Percentiles rank a stretch among this genome's conserved stretches.
Conservation (phyloP, 2,113 vertebrate species). For the Martes martes region DNA sequence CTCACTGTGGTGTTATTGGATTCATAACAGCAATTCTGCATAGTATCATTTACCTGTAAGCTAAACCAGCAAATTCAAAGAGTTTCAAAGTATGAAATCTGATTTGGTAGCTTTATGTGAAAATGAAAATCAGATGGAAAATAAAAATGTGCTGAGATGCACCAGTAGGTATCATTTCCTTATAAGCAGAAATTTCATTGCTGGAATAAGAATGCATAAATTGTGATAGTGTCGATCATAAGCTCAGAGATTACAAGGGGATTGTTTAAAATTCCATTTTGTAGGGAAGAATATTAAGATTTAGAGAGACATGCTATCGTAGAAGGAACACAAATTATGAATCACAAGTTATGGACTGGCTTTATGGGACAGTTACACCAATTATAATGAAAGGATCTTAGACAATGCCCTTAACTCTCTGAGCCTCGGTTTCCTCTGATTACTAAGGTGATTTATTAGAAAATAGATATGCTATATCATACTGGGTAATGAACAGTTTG, state of each 20-base stretch:
- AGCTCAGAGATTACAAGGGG: not conserved
- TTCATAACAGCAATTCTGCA: not conserved
- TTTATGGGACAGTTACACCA: not conserved
- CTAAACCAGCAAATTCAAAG: constrained; percentile 32
- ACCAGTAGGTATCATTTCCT: not conserved
- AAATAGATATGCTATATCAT: not conserved
- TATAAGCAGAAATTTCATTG: not conserved
- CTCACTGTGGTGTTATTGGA: not conserved
- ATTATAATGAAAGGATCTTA: not conserved
- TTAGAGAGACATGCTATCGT: not conserved
- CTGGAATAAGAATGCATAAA: not conserved
- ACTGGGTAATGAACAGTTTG: not conserved
- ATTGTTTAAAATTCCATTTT: not conserved
- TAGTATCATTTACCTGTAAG: constrained; percentile 58
- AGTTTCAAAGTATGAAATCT: constrained; percentile 36
- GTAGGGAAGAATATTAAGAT: not conserved
- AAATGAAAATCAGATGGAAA: constrained; percentile 47
- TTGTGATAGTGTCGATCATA: not conserved
- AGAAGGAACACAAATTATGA: not conserved
- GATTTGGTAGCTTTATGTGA: constrained; percentile 50
- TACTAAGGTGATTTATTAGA: not conserved
- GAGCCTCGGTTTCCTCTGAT: not conserved
- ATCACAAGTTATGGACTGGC: not conserved
- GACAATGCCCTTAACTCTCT: not conserved
- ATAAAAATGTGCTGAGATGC: not conserved